phyloP scores from a whole-genome alignment of 2,113 vertebrate species.

The Cochlearius cochlearius region DNA sequence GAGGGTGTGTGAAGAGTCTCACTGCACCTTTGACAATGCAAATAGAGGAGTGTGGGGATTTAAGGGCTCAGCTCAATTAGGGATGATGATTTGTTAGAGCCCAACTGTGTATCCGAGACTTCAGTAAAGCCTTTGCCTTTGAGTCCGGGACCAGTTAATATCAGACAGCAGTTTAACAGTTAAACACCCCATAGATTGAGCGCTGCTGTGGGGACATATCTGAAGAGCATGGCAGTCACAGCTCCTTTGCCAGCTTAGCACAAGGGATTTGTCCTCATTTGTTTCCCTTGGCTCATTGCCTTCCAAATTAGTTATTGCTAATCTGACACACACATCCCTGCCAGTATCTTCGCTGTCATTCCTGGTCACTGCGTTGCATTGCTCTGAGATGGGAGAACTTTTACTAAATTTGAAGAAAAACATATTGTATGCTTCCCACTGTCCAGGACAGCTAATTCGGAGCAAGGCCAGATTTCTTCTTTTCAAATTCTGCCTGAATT shows the following conservation, averaged over 20 bases:
- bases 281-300: not conserved
- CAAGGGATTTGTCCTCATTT: not conserved
- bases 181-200: not conserved
- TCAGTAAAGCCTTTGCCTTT: not conserved
- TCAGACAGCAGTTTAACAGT: not conserved
- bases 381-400: not conserved
- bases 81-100: not conserved
- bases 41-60: not conserved
- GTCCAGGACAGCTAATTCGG: not conserved
- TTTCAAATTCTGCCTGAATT: not conserved
- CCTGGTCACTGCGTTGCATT: not conserved
- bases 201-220: not conserved
- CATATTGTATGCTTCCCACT: not conserved
- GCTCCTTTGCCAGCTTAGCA: not conserved
- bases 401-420: not conserved
- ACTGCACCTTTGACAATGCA: not conserved
- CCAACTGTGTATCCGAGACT: not conserved
- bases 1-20: not conserved
- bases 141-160: not conserved
- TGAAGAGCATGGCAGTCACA: not conserved
- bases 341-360: not conserved
- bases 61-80: not conserved
- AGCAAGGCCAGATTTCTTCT: not conserved
- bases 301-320: not conserved
- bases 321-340: accelerated